phyloP scores from a whole-genome alignment of 1,140 invertebrate genomes.

The Drosophila mayri region DNA sequence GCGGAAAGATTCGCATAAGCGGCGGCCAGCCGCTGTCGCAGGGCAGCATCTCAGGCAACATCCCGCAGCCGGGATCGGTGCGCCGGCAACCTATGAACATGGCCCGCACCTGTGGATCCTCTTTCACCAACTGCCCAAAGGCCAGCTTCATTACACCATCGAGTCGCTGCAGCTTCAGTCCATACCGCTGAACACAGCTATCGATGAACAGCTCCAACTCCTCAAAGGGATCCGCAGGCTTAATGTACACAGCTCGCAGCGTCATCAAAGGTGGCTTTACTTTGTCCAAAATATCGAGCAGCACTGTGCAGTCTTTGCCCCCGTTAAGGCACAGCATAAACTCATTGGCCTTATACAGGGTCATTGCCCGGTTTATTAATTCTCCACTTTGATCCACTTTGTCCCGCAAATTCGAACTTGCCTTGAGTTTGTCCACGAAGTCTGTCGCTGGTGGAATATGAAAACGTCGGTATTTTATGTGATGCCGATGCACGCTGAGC shows the following conservation, averaged over 20 bases:
- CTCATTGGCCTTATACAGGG: slow-evolving; percentile 88
- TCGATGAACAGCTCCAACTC: slow-evolving; percentile 95
- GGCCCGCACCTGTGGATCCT: slow-evolving; percentile 90
- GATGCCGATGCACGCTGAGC: neutral
- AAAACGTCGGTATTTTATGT: neutral
- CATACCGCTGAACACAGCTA: slow-evolving; percentile 89
- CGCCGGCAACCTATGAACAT: slow-evolving; percentile 94
- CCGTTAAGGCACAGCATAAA: slow-evolving; percentile 97
- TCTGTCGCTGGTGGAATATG: neutral
- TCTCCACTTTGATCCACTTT: slow-evolving; percentile 16
- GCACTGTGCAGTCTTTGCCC: slow-evolving; percentile 97
- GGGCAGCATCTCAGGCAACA: slow-evolving; percentile 85
- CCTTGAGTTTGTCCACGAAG: neutral
- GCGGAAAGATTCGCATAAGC: slow-evolving; percentile 93
- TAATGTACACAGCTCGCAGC: slow-evolving; percentile 90
- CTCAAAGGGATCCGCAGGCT: slow-evolving; percentile 90
- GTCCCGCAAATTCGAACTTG: neutral
- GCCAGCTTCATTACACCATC: slow-evolving; percentile 90
- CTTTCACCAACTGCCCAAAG: slow-evolving; percentile 87
- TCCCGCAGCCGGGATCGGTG: slow-evolving; percentile 90
- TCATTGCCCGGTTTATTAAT: slow-evolving; percentile 21
- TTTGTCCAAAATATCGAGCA: slow-evolving; percentile 90
- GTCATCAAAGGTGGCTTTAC: slow-evolving; percentile 17
- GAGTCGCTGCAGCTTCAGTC: slow-evolving; percentile 89
- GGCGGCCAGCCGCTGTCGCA: slow-evolving; percentile 95